Evolutionary conservation across 1,140 invertebrate species (phyloP), one percentile per base, ranked within the genome.

Genomic region (Pseudachorutes palmiensis): DNA sequence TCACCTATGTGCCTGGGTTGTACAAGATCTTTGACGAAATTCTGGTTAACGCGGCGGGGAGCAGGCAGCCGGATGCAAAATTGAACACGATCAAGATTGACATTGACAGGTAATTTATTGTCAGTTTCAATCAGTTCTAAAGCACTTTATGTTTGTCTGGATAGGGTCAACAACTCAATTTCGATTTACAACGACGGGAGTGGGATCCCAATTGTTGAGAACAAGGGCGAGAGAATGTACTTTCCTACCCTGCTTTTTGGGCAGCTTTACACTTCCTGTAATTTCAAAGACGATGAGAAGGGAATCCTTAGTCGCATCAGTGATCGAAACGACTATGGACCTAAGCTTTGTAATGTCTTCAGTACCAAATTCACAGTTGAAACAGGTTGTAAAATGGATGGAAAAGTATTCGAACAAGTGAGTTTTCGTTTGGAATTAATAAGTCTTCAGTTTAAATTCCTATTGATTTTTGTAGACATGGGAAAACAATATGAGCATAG

Each of bases 1-100:
- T 99, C 30, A 90, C 87, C 32, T 99, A 87, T 83, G 97, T 99
- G 49, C 97, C 97, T 73, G 94, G 94, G 65, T 82, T 99, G 3
- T 99, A 98, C 80, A 99, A 99, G 82, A 99, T 99, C 74, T 99
- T 96, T 83, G 97, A 99, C 81, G 97, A 99, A 88, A 99, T 99
- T 73, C 80, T 94, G 69, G 97, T 99, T 0, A 99, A 99, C 83
- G 97, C 97, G 58, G 94, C 97, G 63, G 97, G 99, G 78, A 99
- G 99, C 77, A 99, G 99, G 78, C 94, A 98, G 76, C 83, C 96
- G 70, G 97, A 99, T 81, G 80, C 86, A 1, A 87, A 85, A 64
- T 99, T 99, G 97, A 90, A 93, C 76, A 84, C 84, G 16, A 97
- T 99, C 60, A 97, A 92, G 85, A 88, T 99, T 77, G 93, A 97